Base-by-base conservation (phyloP, 1,140 invertebrate genomes). In the Schlechtendalia chinensis region DNA sequence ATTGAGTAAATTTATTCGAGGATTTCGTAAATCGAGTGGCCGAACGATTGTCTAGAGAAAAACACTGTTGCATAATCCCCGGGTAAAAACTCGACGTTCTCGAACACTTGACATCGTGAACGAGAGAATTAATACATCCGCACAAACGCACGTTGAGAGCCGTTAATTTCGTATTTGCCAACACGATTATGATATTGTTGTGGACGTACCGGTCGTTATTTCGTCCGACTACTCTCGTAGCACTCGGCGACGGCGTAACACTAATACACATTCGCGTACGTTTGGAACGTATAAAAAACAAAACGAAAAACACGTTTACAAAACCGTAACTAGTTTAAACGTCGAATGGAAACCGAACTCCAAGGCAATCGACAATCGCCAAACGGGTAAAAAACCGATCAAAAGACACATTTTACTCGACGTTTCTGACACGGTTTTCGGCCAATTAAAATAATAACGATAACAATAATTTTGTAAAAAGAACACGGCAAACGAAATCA, bases 311-410 rank as follows among this genome's bases (percentile, higher is more conserved):
- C 47, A 54, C 19, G 69, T 29, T 72, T 72, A 72, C 5, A 72
- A 72, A 72, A 72, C 24, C 69, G 24, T 72, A 54, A 72, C 50
- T 72, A 54, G 69, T 72, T 72, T 72, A 54, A 53, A 29, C 69
- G 32, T 39, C 32, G 54, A 54, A 72, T 72, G 19, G 29, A 54
- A 72, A 72, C n/a, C 17, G 24, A 27, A 19, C 47, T 54, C 5
- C 69, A 72, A 72, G 69, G 69, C 50, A n/a, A 72, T 54, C 69
- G 47, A 54, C 69, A 72, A 72, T 72, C 69, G 50, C 67, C 47
- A 14, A 32, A 29, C 47, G 16, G 17, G 3, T 16, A 45, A 14
- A n/a, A 8, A 14, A 29, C 8, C 10, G 69, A 72, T 32, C 50
- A n/a, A 72, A 69, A 53, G 14, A 54, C 11, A 72, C 24, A 54